Evolutionary conservation across 2,113 vertebrate genomes (phyloP), one percentile per base, ranked within the genome.

Genomic region (Rhombomys opimus): DNA sequence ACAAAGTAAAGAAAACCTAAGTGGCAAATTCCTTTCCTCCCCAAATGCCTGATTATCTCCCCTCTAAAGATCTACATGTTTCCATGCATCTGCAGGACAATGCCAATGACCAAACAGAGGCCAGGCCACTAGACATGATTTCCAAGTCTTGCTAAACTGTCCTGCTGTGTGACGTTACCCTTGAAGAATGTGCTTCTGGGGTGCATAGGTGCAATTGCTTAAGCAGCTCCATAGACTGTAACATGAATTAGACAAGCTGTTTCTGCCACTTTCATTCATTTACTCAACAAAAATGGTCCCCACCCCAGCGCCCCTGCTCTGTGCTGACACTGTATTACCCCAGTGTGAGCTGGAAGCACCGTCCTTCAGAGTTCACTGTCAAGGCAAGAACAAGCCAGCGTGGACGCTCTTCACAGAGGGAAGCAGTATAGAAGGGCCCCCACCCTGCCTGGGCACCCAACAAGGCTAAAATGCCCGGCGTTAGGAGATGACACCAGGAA

Each of bases 1-100:
- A 89, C 46, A 54, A 76, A 91, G 80, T 7, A 80, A 15, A 25
- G 35, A 61, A 85, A 94, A 70, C 89, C 32, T 87, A 85, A 89
- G 50, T 91, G 91, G 93, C 81, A 67, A 93, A 95, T 67, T 54
- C 7, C 87, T 94, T 52, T 73, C 35, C 27, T 94, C 3, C 76
- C 59, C 70, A 13, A 89, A 89, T 78, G 91, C 32, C 4, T n/a
- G 30, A 72, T 27, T 17, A 35, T 5, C 13, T 92, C 50, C 63
- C 22, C 77, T 91, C 41, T 78, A 87, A 94, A 77, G 81, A 80
- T 61, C 30, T 65, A 30, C 11, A 2, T 65, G 38, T 61, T 72
- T 54, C 18, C 65, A 73, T 17, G 7, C 25, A 52, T 30, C 30
- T 1, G n/a, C 20, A 77, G 13, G 27, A 0, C 54, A 57, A 91